Evolutionary conservation across 2,797 vertebrate species (phyloP).

Genomic region (Acridotheres tristis): DNA sequence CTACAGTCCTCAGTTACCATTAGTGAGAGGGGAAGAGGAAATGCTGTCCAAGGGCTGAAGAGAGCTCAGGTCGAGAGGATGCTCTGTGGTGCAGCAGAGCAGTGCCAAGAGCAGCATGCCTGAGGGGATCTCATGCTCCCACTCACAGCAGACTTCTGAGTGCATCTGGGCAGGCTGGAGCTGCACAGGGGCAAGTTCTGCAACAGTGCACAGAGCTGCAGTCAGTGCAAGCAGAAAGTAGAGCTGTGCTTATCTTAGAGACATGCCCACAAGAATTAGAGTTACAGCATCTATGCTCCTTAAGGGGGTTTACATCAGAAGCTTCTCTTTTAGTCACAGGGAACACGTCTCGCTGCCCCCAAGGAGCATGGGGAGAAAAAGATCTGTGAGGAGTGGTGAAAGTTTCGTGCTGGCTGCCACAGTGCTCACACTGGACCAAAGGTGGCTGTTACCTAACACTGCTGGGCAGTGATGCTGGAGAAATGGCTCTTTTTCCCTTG

Average conservation of each 20-base stretch:
- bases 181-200: background rate
- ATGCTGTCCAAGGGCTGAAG: background rate
- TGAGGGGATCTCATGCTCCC: background rate
- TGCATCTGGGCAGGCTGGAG: fast-evolving
- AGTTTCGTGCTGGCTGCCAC: background rate
- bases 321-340: fast-evolving
- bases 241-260: background rate
- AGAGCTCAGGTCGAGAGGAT: background rate
- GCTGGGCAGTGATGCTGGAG: background rate
- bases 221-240: background rate
- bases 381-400: background rate
- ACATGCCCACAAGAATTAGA: background rate
- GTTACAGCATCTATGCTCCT: fast-evolving
- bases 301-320: background rate
- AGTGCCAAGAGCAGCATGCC: fast-evolving
- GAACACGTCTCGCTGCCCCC: fast-evolving
- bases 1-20: background rate
- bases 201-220: background rate
- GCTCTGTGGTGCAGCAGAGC: background rate
- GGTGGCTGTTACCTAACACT: background rate
- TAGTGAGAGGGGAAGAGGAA: background rate
- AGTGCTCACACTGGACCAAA: background rate
- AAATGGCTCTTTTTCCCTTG: background rate
- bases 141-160: background rate
- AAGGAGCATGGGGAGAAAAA: fast-evolving